Percentiles rank a stretch among this genome's conserved stretches.
Conservation (phyloP, 2,888 invertebrate genomes). For the Rhagium mordax region DNA sequence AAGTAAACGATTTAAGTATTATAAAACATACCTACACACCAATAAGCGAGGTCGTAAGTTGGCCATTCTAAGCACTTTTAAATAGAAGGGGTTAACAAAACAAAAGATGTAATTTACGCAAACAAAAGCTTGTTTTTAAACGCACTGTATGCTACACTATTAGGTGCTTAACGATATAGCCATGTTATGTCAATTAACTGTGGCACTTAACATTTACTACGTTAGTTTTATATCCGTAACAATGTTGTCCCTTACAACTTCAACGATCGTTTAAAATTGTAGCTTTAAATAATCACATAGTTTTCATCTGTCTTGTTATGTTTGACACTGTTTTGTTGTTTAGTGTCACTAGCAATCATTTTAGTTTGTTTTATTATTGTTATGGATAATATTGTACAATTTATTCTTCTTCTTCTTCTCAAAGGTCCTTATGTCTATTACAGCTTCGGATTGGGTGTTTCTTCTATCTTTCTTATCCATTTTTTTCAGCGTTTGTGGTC, state of each 20-base stretch:
- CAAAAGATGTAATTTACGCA: slow-evolving; percentile 32
- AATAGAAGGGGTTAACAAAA: slow-evolving; percentile 7
- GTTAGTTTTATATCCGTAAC: slow-evolving; percentile 29
- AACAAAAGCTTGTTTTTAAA: slow-evolving; percentile 27
- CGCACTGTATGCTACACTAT: slow-evolving; percentile 14
- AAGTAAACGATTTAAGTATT: slow-evolving; percentile 7
- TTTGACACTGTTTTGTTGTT: too few species aligned
- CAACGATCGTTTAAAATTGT: slow-evolving; percentile 6
- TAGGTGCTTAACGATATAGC: slow-evolving; percentile 26
- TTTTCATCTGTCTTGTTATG: neutral
- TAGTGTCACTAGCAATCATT: too few species aligned
- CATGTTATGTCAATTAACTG: slow-evolving; percentile 30
- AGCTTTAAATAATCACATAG: neutral
- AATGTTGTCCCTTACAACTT: slow-evolving; percentile 15
- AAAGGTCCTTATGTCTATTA: too few species aligned
- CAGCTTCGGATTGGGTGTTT: too few species aligned
- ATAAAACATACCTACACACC: slow-evolving; percentile 7
- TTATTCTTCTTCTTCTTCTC: too few species aligned
- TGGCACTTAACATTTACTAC: slow-evolving; percentile 32
- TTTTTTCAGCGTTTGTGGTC: too few species aligned
- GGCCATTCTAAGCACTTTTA: neutral
- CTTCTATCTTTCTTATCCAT: too few species aligned
- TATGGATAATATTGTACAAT: too few species aligned
- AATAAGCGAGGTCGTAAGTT: slow-evolving; percentile 27
- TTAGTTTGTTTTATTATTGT: too few species aligned